Percentiles rank a stretch among this genome's conserved stretches.
These are phyloP conservation scores for Prochilodus magdalenae DNA, from an alignment of 2,113 vertebrate genomes.

Conservation along the genomic window DNA sequence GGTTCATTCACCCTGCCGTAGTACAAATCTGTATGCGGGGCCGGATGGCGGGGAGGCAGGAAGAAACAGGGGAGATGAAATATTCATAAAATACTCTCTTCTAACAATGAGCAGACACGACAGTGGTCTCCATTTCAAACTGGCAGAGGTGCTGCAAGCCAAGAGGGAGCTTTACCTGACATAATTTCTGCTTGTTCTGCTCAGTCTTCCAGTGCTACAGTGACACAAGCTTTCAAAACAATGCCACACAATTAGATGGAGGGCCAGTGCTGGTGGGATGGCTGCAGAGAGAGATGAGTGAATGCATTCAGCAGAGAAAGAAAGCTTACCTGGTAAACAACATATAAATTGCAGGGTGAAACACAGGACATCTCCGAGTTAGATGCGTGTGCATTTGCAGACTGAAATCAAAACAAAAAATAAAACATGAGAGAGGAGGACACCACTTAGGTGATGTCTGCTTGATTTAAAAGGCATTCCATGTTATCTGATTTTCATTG, in stretches of 20 bases:
- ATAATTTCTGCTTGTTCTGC: constrained; percentile 66
- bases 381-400: constrained; percentile 33
- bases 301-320: constrained; percentile 39
- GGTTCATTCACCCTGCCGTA: neutral
- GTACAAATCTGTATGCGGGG: constrained; percentile 68
- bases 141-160: constrained; percentile 61
- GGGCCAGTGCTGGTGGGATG: constrained; percentile 49
- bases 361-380: constrained; percentile 66
- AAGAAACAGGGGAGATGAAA: constrained; percentile 64
- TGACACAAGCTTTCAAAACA: constrained; percentile 50
- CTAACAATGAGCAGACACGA: constrained; percentile 71
- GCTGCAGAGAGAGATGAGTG: neutral
- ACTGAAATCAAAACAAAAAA: too few relatives aligned
- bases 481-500: constrained; percentile 74
- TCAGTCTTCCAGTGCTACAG: constrained; percentile 53
- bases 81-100: constrained; percentile 72
- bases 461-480: constrained; percentile 70
- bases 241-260: constrained; percentile 64
- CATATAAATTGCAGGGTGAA: constrained; percentile 66
- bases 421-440: constrained; percentile 60
- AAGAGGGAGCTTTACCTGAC: constrained; percentile 63
- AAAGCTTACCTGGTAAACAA: constrained; percentile 52
- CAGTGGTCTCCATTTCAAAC: constrained; percentile 71
- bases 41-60: constrained; percentile 35
- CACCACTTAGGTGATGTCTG: constrained; percentile 58